Percentiles rank a stretch among this genome's conserved stretches.
Conservation (phyloP, 92 coral and sea anemone species). For the Blastomussa wellsi region DNA sequence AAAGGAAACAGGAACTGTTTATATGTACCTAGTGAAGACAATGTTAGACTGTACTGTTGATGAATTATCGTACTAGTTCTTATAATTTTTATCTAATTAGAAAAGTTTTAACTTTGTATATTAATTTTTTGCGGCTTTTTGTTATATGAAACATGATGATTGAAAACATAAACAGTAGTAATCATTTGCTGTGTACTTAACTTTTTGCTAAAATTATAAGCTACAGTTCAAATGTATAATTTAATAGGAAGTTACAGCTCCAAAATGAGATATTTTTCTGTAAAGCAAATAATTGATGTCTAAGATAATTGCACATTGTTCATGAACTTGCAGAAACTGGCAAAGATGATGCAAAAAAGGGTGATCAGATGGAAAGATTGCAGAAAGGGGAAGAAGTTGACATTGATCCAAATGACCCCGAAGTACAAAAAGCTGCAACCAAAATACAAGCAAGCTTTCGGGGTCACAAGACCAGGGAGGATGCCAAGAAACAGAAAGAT, state of each 20-base stretch:
- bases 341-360: constrained; percentile 91
- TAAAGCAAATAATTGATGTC: too few species aligned
- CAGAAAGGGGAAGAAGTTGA: constrained; percentile 86
- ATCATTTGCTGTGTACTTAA: background rate
- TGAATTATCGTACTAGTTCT: background rate
- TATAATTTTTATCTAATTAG: background rate
- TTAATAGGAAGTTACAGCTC: too few species aligned
- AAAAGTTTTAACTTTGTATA: background rate
- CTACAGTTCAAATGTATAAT: background rate
- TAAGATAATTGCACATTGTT: background rate
- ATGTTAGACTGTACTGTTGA: background rate
- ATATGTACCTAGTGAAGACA: background rate
- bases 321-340: constrained; percentile 68
- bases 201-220: background rate
- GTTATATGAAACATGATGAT: background rate
- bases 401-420: constrained; percentile 77
- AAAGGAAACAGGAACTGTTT: background rate
- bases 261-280: too few species aligned
- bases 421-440: constrained; percentile 80
- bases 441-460: constrained; percentile 96
- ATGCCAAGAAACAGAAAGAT: constrained; percentile 72
- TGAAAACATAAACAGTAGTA: background rate
- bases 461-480: constrained; percentile 84
- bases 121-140: background rate
- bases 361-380: constrained; percentile 78